phyloP scores from a whole-genome alignment of 2,797 vertebrate genomes.

The Sparus aurata region DNA sequence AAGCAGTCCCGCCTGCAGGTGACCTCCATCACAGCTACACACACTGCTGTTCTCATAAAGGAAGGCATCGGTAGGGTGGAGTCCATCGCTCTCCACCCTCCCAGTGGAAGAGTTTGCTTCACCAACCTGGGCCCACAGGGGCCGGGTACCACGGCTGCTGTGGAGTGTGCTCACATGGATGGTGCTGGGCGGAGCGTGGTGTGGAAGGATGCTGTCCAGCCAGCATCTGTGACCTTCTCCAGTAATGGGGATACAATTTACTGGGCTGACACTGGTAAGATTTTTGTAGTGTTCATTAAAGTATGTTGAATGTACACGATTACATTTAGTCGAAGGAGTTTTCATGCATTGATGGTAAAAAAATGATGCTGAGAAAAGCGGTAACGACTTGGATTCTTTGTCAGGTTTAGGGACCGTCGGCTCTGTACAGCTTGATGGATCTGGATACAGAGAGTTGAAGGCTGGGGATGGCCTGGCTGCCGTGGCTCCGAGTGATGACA shows the following conservation, averaged over 20 bases:
- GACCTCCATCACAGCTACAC: slow-evolving; percentile 76
- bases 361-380: neutral
- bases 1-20: slow-evolving; percentile 83
- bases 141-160: fast-evolving
- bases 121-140: slow-evolving; percentile 73
- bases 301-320: neutral
- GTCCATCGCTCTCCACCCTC: slow-evolving; percentile 87
- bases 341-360: neutral
- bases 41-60: slow-evolving; percentile 81
- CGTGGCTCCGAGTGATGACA: slow-evolving; percentile 84
- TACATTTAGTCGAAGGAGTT: no score
- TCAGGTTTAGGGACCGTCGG: slow-evolving; percentile 73
- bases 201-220: slow-evolving; percentile 85
- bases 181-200: slow-evolving; percentile 79
- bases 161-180: slow-evolving; percentile 92
- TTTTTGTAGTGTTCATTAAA: neutral
- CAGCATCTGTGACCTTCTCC: slow-evolving; percentile 86
- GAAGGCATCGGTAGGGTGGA: slow-evolving; percentile 76
- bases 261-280: slow-evolving; percentile 91
- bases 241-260: slow-evolving; percentile 84
- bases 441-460: slow-evolving; percentile 83
- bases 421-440: slow-evolving; percentile 80
- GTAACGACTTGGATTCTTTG: neutral
- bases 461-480: slow-evolving; percentile 79
- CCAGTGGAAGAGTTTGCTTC: slow-evolving; percentile 87